Evolutionary conservation across 1,140 invertebrate species (phyloP), one percentile per base, ranked within the genome.

Genomic region (Pomacea maculata): DNA sequence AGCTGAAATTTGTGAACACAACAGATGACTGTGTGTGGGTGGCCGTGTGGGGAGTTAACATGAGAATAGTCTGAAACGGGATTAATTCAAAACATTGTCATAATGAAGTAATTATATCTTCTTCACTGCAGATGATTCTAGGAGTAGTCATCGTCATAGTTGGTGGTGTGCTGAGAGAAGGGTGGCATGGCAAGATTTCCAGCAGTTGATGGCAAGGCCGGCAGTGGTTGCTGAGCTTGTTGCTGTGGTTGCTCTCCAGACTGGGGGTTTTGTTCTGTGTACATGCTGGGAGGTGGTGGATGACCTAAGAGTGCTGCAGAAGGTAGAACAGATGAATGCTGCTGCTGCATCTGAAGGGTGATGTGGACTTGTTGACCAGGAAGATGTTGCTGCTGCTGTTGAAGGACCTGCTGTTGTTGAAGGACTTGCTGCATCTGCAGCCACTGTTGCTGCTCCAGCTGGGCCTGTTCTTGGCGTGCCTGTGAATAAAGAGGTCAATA

Each of bases 391-490:
- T 79, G 82, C 25, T 84, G 82, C 77, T 76, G 78, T 61, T 82
- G 73, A 72, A 79, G 83, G 19, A 82, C 83, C 76, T 90, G 90
- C 76, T 89, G 87, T 74, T 91, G 88, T 76, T 94, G 93, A 68
- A 93, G 93, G 34, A 85, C 86, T 80, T 93, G 94, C 92, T 97
- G 96, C 86, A 97, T 92, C 87, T 96, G 94, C 85, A 95, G 93
- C 96, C 96, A 97, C 87, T 97, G 95, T 86, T 97, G 95, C 88
- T 97, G 96, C 85, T 97, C 96, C 71, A 95, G 94, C 82, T 95
- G 95, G 6, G 95, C 95, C 91, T 97, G 96, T 90, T 97, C 96
- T 92, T 96, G 95, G 86, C 96, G 92, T n/a, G 96, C 96, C 94
- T 95, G 85, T 34, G 67, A 61, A 34, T 65, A 11, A 83, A 45